Evolutionary conservation across 92 coral and sea anemone species (phyloP).

Genomic region (Pocillopora meandrina): DNA sequence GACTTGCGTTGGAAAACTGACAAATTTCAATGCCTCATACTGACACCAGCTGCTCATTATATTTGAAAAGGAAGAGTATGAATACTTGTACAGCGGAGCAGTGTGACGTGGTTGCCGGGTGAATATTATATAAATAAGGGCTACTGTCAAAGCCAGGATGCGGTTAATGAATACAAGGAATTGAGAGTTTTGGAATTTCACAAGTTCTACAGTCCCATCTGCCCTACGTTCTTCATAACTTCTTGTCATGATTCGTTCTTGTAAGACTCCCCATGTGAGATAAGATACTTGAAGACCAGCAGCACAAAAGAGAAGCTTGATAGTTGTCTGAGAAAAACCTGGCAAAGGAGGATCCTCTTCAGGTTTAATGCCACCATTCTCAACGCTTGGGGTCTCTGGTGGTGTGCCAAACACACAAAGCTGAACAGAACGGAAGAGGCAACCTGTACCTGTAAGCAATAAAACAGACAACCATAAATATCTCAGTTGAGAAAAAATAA

Average conservation of each 20-base stretch:
- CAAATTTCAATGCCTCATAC: conserved; percentile 95
- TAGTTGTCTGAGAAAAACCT: conserved; percentile 63
- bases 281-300: conserved; percentile 88
- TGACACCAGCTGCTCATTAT: conserved; percentile 99
- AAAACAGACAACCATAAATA: not conserved
- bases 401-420: conserved; percentile 89
- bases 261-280: conserved; percentile 96
- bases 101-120: conserved; percentile 90
- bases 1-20: conserved; percentile 97
- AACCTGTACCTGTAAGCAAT: conserved; percentile 66
- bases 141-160: conserved; percentile 77
- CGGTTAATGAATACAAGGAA: conserved; percentile 92
- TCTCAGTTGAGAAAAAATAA: too few relatives aligned
- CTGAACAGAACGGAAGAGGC: conserved; percentile 77
- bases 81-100: conserved; percentile 90
- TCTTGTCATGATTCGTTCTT: conserved; percentile 90
- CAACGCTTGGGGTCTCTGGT: conserved; percentile 68
- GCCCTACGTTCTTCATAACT: conserved; percentile 61
- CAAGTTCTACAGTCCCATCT: conserved; percentile 73
- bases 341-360: conserved; percentile 36
- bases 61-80: conserved; percentile 93
- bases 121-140: conserved; percentile 64
- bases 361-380: conserved; percentile 64
- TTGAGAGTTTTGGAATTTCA: conserved; percentile 88
- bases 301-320: conserved; percentile 75